Percentiles rank a stretch among this genome's conserved stretches.
phyloP scores from a whole-genome alignment of 2,888 invertebrate genomes.

The Leptinotarsa juncta region DNA sequence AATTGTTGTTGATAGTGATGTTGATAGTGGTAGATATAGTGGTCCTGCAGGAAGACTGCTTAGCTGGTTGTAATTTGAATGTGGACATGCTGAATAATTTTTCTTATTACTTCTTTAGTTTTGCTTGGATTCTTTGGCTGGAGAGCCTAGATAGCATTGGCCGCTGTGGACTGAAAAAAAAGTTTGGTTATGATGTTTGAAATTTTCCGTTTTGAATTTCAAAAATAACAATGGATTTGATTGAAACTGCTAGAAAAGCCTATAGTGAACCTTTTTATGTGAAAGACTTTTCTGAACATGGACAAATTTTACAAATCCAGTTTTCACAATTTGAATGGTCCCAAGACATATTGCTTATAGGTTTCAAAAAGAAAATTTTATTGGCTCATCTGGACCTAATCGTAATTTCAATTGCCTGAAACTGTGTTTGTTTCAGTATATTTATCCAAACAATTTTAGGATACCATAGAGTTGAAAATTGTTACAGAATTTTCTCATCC shows the following conservation, averaged over 20 bases:
- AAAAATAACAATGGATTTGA: conserved; percentile 38
- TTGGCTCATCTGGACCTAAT: conserved; percentile 70
- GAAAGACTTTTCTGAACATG: conserved; percentile 66
- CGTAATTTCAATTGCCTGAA: conserved; percentile 30
- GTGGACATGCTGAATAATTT: too few relatives aligned
- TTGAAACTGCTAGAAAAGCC: conserved; percentile 47
- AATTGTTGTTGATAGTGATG: too few relatives aligned
- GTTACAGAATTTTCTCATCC: conserved; percentile 71
- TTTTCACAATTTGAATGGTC: conserved; percentile 76
- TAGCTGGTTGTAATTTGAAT: too few relatives aligned
- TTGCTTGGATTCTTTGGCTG: too few relatives aligned
- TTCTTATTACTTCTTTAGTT: too few relatives aligned
- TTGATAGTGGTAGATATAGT: too few relatives aligned
- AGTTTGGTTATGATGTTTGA: too few relatives aligned
- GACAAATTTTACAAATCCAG: conserved; percentile 70
- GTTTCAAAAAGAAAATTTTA: conserved; percentile 70
- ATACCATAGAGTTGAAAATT: conserved; percentile 68
- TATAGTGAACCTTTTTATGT: conserved; percentile 59
- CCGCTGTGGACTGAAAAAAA: too few relatives aligned
- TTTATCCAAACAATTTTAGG: conserved; percentile 56
- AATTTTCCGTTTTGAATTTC: too few relatives aligned
- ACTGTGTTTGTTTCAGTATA: conserved; percentile 17
- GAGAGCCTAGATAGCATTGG: too few relatives aligned
- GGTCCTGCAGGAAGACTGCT: too few relatives aligned
- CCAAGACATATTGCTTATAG: conserved; percentile 73